Evolutionary conservation across 2,888 invertebrate genomes (phyloP), one percentile per base, ranked within the genome.

Genomic region (Hydriomena furcata): DNA sequence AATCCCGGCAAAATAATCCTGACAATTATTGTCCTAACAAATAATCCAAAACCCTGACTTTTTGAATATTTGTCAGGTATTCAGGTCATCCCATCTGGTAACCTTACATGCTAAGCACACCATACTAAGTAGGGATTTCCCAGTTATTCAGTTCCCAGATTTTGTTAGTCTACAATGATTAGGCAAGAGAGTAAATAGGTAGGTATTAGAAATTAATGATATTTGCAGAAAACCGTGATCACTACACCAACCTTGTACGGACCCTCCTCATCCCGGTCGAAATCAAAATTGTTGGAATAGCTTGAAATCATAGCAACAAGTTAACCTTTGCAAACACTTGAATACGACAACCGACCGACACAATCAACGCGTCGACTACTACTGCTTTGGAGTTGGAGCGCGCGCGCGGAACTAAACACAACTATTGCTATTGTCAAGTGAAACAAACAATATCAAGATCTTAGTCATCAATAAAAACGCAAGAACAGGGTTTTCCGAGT

Each of bases 221-320:
- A 27, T 34, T 24, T 35, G 27, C 36, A 49, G 20, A 31, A 31
- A 27, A 20, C 17, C 48, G 43, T 30, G n/a, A n/a, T n/a, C n/a
- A n/a, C n/a, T n/a, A n/a, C 52, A 63, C 65, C 50, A 62, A 68
- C 69, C 66, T 65, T 62, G 57, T 52, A 63, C 12, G 51, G 54
- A 37, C 65, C 63, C 42, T 68, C 58, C 17, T 66, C 63, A 43
- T 68, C 58, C 17, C 56, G 56, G 27, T 60, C 55, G 48, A 54
- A 55, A 34, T 60, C 59, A 11, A 30, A 37, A 24, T 23, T 11
- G 40, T 41, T 7, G 40, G 50, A 50, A 37, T 42, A 52, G 28
- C 56, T 52, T 38, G 50, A 37, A 55, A 58, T 59, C 71, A 70
- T 69, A 59, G 60, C 60, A 55, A 53, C 59, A 55, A 54, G 32